Percentiles rank a stretch among this genome's conserved stretches.
Evolutionary conservation across 2,113 vertebrate species (phyloP).

Genomic region (Hydropotes inermis): DNA sequence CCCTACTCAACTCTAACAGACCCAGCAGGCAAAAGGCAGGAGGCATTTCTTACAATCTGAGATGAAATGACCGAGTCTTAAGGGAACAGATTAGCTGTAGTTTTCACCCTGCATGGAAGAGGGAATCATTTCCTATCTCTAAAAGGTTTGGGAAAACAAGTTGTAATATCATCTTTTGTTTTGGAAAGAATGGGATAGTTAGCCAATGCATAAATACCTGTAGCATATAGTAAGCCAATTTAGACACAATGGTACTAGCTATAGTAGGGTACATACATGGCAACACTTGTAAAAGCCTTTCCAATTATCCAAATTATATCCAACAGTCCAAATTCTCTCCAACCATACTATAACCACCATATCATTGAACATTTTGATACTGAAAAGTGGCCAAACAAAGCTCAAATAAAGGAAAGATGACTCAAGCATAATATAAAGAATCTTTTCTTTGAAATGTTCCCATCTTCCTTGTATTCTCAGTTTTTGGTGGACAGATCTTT

Average conservation of each 20-base stretch:
- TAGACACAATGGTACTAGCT: neutral
- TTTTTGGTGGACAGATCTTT: neutral
- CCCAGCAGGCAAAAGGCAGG: neutral
- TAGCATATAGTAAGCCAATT: neutral
- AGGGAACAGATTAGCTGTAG: neutral
- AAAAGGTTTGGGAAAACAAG: neutral
- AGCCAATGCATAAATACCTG: neutral
- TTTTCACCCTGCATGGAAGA: neutral
- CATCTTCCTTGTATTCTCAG: neutral
- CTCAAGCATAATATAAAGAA: neutral
- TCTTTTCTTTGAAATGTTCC: neutral
- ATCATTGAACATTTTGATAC: neutral
- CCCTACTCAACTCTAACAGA: neutral
- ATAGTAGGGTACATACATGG: neutral
- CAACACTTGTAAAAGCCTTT: neutral
- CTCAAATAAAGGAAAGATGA: neutral
- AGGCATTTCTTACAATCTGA: neutral
- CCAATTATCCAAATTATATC: neutral
- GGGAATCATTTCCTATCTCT: slow-evolving; percentile 16
- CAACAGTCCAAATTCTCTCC: neutral
- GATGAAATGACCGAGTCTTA: neutral
- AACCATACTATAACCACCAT: fast-evolving
- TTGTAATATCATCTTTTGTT: neutral
- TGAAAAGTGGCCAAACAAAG: neutral
- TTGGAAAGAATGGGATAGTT: neutral